Conservation (phyloP, 2,888 invertebrate species). For the Troides aeacus region DNA sequence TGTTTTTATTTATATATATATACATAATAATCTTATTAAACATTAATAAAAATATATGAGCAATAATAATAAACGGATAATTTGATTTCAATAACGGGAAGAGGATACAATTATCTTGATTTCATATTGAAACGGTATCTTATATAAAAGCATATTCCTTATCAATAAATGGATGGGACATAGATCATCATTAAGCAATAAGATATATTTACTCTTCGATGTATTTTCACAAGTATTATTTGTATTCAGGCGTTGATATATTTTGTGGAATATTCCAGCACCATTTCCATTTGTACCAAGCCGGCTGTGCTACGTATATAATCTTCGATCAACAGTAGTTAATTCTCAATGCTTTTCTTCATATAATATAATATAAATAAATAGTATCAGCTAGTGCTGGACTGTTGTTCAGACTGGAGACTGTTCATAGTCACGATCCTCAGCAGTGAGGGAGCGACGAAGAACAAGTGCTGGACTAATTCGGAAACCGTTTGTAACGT, state of each 20-base stretch:
- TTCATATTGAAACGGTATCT: background rate
- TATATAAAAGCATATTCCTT: background rate
- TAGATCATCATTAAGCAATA: background rate
- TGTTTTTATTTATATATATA: background rate
- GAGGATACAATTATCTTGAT: background rate
- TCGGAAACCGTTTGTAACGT: too few species aligned
- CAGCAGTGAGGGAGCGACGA: too few species aligned
- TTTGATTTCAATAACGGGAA: background rate
- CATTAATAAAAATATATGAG: background rate
- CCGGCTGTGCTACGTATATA: constrained; percentile 49
- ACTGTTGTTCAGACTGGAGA: too few species aligned
- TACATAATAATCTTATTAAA: background rate
- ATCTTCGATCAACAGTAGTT: background rate
- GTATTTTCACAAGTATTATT: constrained; percentile 13
- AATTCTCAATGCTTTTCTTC: background rate
- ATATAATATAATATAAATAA: background rate
- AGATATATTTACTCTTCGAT: constrained; percentile 6
- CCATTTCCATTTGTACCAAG: constrained; percentile 60
- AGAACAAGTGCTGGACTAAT: too few species aligned
- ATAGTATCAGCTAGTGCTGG: background rate
- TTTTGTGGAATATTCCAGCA: constrained; percentile 47
- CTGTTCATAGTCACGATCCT: too few species aligned
- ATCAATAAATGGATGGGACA: background rate
- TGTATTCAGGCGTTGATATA: constrained; percentile 3
- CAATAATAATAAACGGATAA: background rate